Evolutionary conservation across 2,888 invertebrate genomes (phyloP).

Genomic region (Tenthredo scrophulariae): DNA sequence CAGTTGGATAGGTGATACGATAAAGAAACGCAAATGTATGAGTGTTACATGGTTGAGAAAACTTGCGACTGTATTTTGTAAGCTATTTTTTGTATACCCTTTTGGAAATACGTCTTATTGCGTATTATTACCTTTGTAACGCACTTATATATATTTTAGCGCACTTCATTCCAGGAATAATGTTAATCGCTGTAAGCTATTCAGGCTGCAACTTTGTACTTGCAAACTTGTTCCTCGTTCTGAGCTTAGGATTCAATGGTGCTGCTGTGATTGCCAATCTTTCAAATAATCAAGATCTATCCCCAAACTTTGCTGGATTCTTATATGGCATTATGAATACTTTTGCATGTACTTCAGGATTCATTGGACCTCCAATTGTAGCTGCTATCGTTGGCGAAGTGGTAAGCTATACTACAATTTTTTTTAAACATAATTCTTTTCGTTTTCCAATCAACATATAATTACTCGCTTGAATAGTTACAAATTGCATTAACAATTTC

Average conservation of each 20-base stretch:
- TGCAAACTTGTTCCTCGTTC: slow-evolving; percentile 69
- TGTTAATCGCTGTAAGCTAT: slow-evolving; percentile 76
- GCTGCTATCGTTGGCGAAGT: slow-evolving; percentile 81
- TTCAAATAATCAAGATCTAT: slow-evolving; percentile 83
- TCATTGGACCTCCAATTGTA: slow-evolving; percentile 86
- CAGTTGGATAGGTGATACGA: slow-evolving; percentile 85
- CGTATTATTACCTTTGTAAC: background rate
- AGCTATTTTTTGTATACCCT: slow-evolving; percentile 55
- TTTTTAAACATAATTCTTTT: background rate
- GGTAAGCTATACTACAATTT: slow-evolving; percentile 75
- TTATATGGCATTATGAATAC: slow-evolving; percentile 88
- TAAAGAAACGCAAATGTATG: slow-evolving; percentile 79
- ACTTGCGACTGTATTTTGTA: slow-evolving; percentile 71
- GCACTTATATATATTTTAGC: slow-evolving; percentile 73
- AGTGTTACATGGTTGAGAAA: slow-evolving; percentile 75
- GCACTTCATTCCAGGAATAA: slow-evolving; percentile 82
- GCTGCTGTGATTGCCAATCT: slow-evolving; percentile 79
- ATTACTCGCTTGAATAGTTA: background rate
- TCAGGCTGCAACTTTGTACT: slow-evolving; percentile 66
- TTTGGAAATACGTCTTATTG: background rate
- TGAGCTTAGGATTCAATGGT: slow-evolving; percentile 74
- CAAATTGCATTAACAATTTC: slow-evolving; percentile 1
- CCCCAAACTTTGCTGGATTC: slow-evolving; percentile 87
- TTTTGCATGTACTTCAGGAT: slow-evolving; percentile 85
- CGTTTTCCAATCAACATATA: background rate